Conservation (phyloP, 2,797 vertebrate genomes). For the Sebastes cheni region DNA sequence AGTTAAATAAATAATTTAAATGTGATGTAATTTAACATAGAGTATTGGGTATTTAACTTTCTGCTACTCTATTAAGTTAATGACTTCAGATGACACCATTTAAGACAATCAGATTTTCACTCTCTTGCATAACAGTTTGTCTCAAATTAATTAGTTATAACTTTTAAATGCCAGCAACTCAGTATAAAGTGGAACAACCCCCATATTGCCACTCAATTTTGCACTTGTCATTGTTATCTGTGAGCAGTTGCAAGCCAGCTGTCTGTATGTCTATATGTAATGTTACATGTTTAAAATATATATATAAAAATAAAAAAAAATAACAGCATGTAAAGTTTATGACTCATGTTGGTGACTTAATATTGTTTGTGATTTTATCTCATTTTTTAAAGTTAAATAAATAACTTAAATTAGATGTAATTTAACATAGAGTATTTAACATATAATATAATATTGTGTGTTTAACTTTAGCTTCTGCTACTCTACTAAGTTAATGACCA, state of each 20-base stretch:
- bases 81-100: background rate
- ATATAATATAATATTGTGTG: too few relatives aligned
- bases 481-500: too few relatives aligned
- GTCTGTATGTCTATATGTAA: too few relatives aligned
- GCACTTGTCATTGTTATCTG: conserved; percentile 65
- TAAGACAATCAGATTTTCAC: background rate
- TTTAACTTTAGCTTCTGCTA: too few relatives aligned
- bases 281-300: too few relatives aligned
- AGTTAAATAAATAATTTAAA: background rate
- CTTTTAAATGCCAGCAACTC: background rate
- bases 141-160: background rate
- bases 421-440: too few relatives aligned
- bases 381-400: background rate
- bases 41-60: background rate
- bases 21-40: background rate
- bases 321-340: background rate
- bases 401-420: background rate
- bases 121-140: background rate
- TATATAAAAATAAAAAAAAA: background rate
- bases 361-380: background rate
- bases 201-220: background rate
- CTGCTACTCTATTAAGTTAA: background rate
- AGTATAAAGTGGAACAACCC: background rate
- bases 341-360: background rate
- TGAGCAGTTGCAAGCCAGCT: conserved; percentile 57